Evolutionary conservation across 1,140 invertebrate genomes (phyloP), one percentile per base, ranked within the genome.

Genomic region (Cyrtorhinus lividipennis): DNA sequence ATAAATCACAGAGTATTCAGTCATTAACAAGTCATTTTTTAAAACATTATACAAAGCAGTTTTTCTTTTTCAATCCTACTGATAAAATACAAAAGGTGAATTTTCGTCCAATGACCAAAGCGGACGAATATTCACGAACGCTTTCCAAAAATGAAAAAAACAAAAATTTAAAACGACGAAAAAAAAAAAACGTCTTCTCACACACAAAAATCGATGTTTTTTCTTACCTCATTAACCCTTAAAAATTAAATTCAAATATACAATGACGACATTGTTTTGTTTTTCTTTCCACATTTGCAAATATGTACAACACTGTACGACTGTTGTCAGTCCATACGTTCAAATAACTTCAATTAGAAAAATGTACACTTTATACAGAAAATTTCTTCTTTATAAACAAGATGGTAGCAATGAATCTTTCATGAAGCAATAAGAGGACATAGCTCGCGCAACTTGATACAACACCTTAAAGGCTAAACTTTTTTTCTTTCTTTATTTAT

Each of bases 381-480:
- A 23, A 22, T 57, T 23, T 23, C 15, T 24, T 23, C 18, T 57
- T 57, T 57, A 59, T 30, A 59, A 59, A 59, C 20, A 57, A 57
- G 24, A 60, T 18, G 22, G 48, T 53, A 53, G 48, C 48, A 53
- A 53, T 53, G 48, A 53, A 53, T 22, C 12, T 53, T 53, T 53
- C 48, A 64, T 58, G 45, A 64, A 60, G 45, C 38, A 56, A 60
- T 59, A 61, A 63, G 63, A 64, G 63, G 63, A 64, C 58, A 64
- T 64, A 64, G 63, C 64, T 65, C 64, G 64, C 64, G 64, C 60
- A 61, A 48, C 30, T 56, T 58, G 62, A 63, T 22, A 65, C 56
- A 57, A 62, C 38, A 65, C 64, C 64, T 65, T 65, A 65, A 25
- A 65, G 64, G 64, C 64, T 65, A 65, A 65, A 48, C n/a, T 30